A percentile compares a stretch with the other conserved stretches of the same genome.
phyloP scores from a whole-genome alignment of 2,113 vertebrate genomes.

The Bos javanicus region DNA sequence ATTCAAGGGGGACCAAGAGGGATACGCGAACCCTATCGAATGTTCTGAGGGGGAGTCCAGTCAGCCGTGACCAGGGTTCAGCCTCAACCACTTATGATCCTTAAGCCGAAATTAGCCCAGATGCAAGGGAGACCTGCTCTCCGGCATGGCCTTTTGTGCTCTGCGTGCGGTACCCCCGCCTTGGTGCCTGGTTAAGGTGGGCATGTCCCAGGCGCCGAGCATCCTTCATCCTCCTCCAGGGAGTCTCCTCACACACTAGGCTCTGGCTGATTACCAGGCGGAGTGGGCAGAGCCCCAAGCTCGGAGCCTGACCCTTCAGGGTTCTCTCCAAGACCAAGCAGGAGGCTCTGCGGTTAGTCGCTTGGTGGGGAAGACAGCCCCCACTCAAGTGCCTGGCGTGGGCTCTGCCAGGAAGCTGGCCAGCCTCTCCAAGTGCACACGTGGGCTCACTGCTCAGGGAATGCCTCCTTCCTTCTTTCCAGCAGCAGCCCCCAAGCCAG shows the following conservation, averaged over 20 bases:
- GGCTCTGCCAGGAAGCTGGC: background rate
- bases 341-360: background rate
- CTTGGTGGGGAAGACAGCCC: background rate
- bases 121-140: conserved; percentile 41
- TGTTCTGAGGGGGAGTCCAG: conserved; percentile 68
- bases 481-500: background rate
- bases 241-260: background rate
- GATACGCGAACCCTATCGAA: conserved; percentile 76
- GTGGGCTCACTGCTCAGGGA: background rate
- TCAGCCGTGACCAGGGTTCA: conserved; percentile 76
- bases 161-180: background rate
- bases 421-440: background rate
- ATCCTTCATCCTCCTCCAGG: background rate
- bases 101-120: conserved; percentile 67
- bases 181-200: background rate
- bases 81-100: conserved; percentile 47
- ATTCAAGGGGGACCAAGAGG: conserved; percentile 72
- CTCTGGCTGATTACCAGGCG: background rate
- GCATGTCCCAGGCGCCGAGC: fast-evolving
- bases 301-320: background rate
- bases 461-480: background rate
- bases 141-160: background rate
- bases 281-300: background rate
- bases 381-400: background rate
- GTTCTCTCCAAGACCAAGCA: background rate